Percentiles rank a stretch among this genome's conserved stretches.
Evolutionary conservation across 1,140 invertebrate genomes (phyloP).

Genomic region (Sitophilus oryzae): DNA sequence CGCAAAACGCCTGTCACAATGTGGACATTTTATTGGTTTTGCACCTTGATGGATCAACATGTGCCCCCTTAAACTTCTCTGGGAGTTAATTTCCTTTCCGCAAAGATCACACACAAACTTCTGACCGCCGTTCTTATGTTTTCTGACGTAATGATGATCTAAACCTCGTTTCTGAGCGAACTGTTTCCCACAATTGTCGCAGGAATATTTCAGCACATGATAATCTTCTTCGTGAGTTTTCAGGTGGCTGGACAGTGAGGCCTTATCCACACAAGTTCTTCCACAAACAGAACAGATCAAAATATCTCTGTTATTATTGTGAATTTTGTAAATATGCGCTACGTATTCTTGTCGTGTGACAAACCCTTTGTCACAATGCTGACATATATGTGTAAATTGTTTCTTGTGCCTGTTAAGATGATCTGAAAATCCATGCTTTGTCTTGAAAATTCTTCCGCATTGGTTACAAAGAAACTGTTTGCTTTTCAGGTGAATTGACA

Average conservation of each 20-base stretch:
- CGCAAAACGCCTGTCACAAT: constrained; percentile 51
- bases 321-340: constrained; percentile 27
- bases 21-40: constrained; percentile 38
- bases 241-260: constrained; percentile 33
- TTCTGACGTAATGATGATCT: constrained; percentile 23
- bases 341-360: constrained; percentile 29
- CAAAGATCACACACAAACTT: constrained; percentile 47
- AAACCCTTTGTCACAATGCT: constrained; percentile 33
- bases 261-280: constrained; percentile 51
- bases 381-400: constrained; percentile 40
- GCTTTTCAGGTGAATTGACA: constrained; percentile 41
- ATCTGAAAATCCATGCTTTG: constrained; percentile 58
- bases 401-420: constrained; percentile 59
- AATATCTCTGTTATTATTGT: constrained; percentile 21
- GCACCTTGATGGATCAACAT: constrained; percentile 36
- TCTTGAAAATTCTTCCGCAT: constrained; percentile 57
- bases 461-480: constrained; percentile 35
- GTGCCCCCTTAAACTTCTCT: constrained; percentile 32
- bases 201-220: constrained; percentile 30
- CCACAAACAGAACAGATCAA: constrained; percentile 45
- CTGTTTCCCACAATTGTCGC: constrained; percentile 36
- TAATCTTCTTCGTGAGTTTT: constrained; percentile 31
- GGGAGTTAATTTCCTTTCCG: constrained; percentile 42
- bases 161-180: constrained; percentile 45
- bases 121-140: constrained; percentile 21